A percentile compares a stretch with the other conserved stretches of the same genome.
Conservation (phyloP, 2,888 invertebrate species). For the Coenonympha arcania region DNA sequence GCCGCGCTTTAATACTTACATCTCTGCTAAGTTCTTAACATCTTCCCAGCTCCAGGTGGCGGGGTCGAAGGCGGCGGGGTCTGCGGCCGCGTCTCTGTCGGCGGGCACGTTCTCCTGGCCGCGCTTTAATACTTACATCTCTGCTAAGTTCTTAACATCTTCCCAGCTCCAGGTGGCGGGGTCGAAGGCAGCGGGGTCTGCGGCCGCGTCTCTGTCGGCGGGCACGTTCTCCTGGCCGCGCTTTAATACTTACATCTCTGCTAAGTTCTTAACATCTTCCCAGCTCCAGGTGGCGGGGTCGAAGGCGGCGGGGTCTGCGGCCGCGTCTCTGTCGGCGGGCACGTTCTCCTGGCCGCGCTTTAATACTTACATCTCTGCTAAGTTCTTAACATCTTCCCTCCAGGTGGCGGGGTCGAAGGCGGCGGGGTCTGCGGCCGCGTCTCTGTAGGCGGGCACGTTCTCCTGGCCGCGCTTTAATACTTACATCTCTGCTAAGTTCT, state of each 20-base stretch:
- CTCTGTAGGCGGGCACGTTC: no score
- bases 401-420: no score
- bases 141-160: conserved; percentile 55
- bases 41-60: conserved; percentile 57
- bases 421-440: no score
- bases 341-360: conserved; percentile 59
- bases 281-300: conserved; percentile 54
- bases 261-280: conserved; percentile 55
- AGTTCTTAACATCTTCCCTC: no score
- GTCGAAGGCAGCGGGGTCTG: conserved; percentile 53
- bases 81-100: conserved; percentile 38
- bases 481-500: no score
- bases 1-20: conserved; percentile 43
- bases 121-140: conserved; percentile 45
- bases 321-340: conserved; percentile 37
- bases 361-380: no score
- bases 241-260: conserved; percentile 56
- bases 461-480: no score
- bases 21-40: conserved; percentile 54
- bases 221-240: conserved; percentile 57
- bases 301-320: conserved; percentile 46
- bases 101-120: conserved; percentile 53
- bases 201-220: conserved; percentile 36
- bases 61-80: conserved; percentile 55
- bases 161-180: conserved; percentile 56